These are phyloP conservation scores for Oryzias javanicus DNA, from an alignment of 2,113 vertebrate species.

Conservation along the genomic window DNA sequence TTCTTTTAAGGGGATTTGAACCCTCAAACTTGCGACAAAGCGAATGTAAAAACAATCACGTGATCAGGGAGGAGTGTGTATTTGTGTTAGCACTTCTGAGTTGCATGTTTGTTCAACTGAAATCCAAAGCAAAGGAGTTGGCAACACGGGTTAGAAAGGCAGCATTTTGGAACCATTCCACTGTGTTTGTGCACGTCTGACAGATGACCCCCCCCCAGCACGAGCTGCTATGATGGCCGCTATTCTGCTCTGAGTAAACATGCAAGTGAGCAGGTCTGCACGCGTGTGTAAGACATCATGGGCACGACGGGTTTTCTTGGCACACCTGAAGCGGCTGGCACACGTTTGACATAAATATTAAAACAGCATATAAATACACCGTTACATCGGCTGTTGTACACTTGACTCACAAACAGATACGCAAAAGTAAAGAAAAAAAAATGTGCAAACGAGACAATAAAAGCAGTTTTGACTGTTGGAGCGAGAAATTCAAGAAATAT, in stretches of 20 bases:
- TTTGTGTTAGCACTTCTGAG: no score
- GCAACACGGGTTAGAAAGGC: constrained; percentile 62
- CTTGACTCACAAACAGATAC: background rate
- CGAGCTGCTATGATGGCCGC: constrained; percentile 45
- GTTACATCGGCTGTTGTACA: constrained; percentile 28
- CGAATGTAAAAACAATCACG: no score
- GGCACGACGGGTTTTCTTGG: constrained; percentile 58
- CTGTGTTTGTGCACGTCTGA: constrained; percentile 9
- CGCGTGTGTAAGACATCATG: constrained; percentile 60
- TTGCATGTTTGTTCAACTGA: constrained; percentile 30
- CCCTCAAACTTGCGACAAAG: no score
- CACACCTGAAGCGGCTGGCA: constrained; percentile 56
- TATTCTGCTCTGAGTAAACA: constrained; percentile 52
- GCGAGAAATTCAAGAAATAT: background rate
- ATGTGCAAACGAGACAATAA: background rate
- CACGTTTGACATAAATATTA: constrained; percentile 35
- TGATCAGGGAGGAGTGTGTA: no score
- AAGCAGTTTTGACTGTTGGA: constrained; percentile 1
- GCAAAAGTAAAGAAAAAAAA: constrained; percentile 20
- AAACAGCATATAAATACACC: constrained; percentile 46
- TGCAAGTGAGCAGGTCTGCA: constrained; percentile 39
- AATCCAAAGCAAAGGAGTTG: constrained; percentile 59
- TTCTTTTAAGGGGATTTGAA: constrained; percentile 1
- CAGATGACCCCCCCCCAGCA: constrained; percentile 33
- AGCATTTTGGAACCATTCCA: constrained; percentile 42